phyloP scores from a whole-genome alignment of 1,140 invertebrate species.

The Meloidogyne hapla region DNA sequence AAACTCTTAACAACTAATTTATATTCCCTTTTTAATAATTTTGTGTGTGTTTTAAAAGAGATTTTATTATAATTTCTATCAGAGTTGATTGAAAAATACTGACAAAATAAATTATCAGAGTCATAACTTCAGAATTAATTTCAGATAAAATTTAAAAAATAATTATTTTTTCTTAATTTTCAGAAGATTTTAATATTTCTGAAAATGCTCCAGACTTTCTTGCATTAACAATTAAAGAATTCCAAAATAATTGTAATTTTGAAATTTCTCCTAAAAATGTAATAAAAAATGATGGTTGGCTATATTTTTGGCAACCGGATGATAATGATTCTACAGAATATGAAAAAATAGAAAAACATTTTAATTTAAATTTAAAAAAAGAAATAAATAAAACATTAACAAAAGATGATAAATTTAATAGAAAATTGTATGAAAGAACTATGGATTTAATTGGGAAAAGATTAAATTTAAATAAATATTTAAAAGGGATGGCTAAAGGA shows the following conservation, averaged over 20 bases:
- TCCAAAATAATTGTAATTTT: neutral
- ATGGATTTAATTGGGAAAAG: neutral
- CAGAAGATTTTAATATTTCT: neutral
- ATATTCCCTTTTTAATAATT: too few relatives aligned
- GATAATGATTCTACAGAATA: neutral
- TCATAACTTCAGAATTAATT: too few relatives aligned
- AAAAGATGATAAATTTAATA: neutral
- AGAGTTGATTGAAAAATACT: too few relatives aligned
- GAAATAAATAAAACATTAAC: neutral
- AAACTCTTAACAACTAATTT: too few relatives aligned
- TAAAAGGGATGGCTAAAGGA: neutral
- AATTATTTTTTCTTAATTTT: neutral
- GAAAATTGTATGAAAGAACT: neutral
- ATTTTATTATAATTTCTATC: too few relatives aligned
- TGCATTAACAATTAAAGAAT: neutral
- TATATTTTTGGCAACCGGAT: neutral
- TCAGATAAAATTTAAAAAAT: too few relatives aligned
- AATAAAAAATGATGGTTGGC: neutral
- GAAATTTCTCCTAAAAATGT: neutral
- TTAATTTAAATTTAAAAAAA: neutral
- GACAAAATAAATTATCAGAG: too few relatives aligned
- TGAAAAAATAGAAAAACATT: neutral
- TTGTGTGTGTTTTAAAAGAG: too few relatives aligned
- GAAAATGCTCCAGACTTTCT: neutral
- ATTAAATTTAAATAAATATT: slow-evolving; percentile 4